Base-by-base conservation (phyloP, 2,113 vertebrate species). In the Microcebus murinus region DNA sequence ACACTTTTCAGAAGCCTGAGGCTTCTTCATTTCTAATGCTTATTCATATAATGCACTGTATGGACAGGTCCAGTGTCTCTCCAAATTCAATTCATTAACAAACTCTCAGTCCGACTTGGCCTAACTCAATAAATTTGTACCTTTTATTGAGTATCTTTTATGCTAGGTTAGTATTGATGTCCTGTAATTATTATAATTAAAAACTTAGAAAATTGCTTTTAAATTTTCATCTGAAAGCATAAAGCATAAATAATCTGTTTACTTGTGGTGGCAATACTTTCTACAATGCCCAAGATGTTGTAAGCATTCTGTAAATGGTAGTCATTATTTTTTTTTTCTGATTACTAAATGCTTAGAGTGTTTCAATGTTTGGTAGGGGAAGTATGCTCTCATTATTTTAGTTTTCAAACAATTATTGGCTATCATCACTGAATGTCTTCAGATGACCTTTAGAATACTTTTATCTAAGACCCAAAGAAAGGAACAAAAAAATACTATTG, bases 181-280 rank as follows among this genome's bases (percentile, higher is more conserved):
- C 52, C 36, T 85, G 11, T 55, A 80, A 67, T 74, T 84, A 92
- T 73, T 80, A 86, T 50, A 57, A 74, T 73, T 25, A 90, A 94
- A 68, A 83, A 31, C 13, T 84, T 77, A 77, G 42, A 65, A 87
- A 81, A 86, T 31, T 68, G 39, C 61, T 83, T 84, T 93, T 39
- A 52, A 4, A 95, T 55, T 90, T 94, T 91, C 25, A 89, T 57
- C n/a, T 94, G 52, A 29, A 94, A 87, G 13, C 34, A 59, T 55
- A 21, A 70, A 57, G 31, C 90, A 92, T 74, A 96, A 91, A 61
- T 11, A 91, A 20, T 42, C 15, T 77, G 70, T 45, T 68, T 92
- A 71, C 68, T 84, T 87, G 39, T 80, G 48, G 74, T 45, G 70
- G n/a, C 1, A 74, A 68, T 80, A 63, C 31, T 81, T 74, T 57